phyloP scores from a whole-genome alignment of 1,140 invertebrate genomes.

The Aphelenchoides besseyi region DNA sequence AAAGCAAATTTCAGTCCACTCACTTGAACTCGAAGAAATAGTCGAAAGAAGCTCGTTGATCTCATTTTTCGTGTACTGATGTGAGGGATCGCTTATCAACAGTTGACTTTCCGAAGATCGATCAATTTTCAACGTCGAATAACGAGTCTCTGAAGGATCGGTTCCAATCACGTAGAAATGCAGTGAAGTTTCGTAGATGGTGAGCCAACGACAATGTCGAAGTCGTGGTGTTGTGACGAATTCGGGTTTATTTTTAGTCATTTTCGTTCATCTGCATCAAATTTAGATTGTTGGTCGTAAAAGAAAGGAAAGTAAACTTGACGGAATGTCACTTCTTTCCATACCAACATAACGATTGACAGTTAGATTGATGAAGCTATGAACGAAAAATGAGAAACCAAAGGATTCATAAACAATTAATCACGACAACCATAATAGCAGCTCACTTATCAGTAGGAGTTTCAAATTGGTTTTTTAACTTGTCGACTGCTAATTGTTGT shows the following conservation, averaged over 20 bases:
- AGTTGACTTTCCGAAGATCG: slow-evolving; percentile 47
- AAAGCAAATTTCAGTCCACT: slow-evolving; percentile 21
- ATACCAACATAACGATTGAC: too few relatives aligned
- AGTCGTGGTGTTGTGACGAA: background rate
- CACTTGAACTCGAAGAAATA: slow-evolving; percentile 58
- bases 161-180: slow-evolving; percentile 60
- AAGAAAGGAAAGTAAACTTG: background rate
- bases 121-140: slow-evolving; percentile 57
- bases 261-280: too few relatives aligned
- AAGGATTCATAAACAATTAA: too few relatives aligned
- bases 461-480: too few relatives aligned
- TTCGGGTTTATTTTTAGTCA: background rate
- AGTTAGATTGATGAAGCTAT: too few relatives aligned
- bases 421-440: too few relatives aligned
- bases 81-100: slow-evolving; percentile 54
- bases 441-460: too few relatives aligned
- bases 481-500: too few relatives aligned
- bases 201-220: slow-evolving; percentile 13
- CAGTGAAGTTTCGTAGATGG: slow-evolving; percentile 56
- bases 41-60: slow-evolving; percentile 57
- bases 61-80: slow-evolving; percentile 52
- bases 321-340: too few relatives aligned
- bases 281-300: too few relatives aligned
- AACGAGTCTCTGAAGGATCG: slow-evolving; percentile 50
- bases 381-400: too few relatives aligned